These are phyloP conservation scores for Neotragus pygmaeus DNA, from an alignment of 2,113 vertebrate species.

Conservation along the genomic window DNA sequence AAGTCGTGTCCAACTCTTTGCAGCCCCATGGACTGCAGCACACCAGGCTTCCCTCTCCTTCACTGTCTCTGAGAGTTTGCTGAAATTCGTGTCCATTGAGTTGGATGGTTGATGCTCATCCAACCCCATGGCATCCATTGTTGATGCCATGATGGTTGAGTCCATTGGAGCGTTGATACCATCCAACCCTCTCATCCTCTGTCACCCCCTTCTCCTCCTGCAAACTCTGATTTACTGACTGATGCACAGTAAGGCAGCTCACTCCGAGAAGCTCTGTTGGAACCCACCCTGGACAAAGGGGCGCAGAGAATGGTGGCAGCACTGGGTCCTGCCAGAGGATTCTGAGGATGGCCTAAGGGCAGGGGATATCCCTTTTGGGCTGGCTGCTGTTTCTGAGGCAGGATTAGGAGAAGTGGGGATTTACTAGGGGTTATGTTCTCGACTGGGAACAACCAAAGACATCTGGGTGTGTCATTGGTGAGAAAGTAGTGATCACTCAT, in stretches of 20 bases:
- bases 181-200: not conserved
- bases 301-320: not conserved
- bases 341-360: not conserved
- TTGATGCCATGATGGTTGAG: not conserved
- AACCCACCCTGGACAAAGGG: not conserved
- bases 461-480: not conserved
- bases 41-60: not conserved
- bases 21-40: not conserved
- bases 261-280: not conserved
- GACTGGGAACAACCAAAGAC: not conserved
- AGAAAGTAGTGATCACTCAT: not conserved
- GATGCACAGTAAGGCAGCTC: accelerated
- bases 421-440: not conserved
- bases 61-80: not conserved
- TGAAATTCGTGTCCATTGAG: not conserved
- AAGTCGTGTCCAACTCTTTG: accelerated
- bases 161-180: not conserved
- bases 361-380: not conserved
- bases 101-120: not conserved
- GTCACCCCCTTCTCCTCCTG: not conserved
- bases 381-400: not conserved
- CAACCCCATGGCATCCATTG: not conserved
- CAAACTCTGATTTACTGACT: not conserved
- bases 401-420: not conserved
- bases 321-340: not conserved